Percentiles rank a stretch among this genome's conserved stretches.
These are phyloP conservation scores for Melipona beecheii DNA, from an alignment of 2,888 invertebrate genomes.

Conservation along the genomic window DNA sequence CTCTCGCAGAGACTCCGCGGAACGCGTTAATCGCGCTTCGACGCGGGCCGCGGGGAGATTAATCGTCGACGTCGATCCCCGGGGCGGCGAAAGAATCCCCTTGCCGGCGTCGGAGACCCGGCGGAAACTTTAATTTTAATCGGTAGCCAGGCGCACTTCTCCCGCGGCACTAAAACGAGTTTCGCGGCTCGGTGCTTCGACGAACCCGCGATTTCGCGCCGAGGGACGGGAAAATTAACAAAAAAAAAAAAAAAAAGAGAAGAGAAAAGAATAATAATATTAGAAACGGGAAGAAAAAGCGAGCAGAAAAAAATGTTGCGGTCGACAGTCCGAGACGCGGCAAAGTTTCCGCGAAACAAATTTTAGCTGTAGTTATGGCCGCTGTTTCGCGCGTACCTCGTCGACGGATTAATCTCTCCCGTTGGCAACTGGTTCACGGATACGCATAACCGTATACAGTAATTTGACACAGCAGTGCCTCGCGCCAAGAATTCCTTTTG, in stretches of 20 bases:
- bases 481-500: too few relatives aligned
- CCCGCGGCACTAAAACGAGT: conserved; percentile 16
- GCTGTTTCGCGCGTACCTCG: conserved; percentile 16
- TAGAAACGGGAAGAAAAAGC: too few relatives aligned
- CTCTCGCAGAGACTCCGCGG: neutral
- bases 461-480: too few relatives aligned
- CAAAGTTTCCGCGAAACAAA: conserved; percentile 17
- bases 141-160: neutral
- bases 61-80: conserved; percentile 6
- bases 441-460: too few relatives aligned
- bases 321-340: neutral
- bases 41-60: neutral
- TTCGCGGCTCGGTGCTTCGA: conserved; percentile 5
- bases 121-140: conserved; percentile 39
- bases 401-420: neutral
- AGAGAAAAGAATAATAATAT: too few relatives aligned
- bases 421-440: too few relatives aligned
- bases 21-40: neutral
- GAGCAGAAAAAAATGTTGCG: conserved; percentile 4
- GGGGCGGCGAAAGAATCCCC: neutral
- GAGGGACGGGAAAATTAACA: neutral
- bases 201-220: conserved; percentile 3
- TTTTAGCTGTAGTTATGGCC: neutral
- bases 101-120: neutral
- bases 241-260: neutral